Base-by-base conservation (phyloP, 2,113 vertebrate genomes). In the Eptesicus fuscus region DNA sequence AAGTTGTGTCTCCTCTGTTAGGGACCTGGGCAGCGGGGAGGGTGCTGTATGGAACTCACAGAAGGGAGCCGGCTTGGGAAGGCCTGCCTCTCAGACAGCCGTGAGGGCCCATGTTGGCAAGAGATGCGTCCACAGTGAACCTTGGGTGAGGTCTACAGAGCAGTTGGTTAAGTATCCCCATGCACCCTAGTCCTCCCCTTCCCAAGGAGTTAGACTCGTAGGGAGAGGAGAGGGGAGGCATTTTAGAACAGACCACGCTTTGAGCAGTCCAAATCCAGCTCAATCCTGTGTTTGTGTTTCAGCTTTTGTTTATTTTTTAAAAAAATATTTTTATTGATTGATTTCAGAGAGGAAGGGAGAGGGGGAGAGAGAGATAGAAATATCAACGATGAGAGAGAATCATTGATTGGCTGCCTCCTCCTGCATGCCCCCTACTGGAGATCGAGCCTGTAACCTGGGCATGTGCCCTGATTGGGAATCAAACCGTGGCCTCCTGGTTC, bases 131-230 rank as follows among this genome's bases (percentile, higher is more conserved):
- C 12, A 51, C 32, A 5, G 18, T 20, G 32, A 47, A 12, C 7
- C 0, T n/a, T n/a, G 0, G 25, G 1, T 1, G 70, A 71, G 40
- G 5, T 37, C 80, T 17, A 3, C 0, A 40, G 79, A 56, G 20
- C 63, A 17, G 23, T 4, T 25, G 67, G 51, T 73, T 61, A 42
- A 40, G 18, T 14, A 51, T 8, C 30, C 28, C n/a, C 65, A 3
- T 11, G 0, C 9, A 65, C n/a, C 61, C 65, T 17, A 4, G 40
- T 90, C 51, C 44, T 42, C 44, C 56, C 11, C 22, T 84, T 30
- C 20, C 61, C 16, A 12, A 40, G 77, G 37, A 65, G 11, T 20
- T 32, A n/a, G 35, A 6, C 14, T 47, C 11, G 2, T 4, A 47
- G 40, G 4, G 6, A 9, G 4, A 53, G 18, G 18, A n/a, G 1